Conservation (phyloP, 2,113 vertebrate genomes). For the Pseudorasbora parva region DNA sequence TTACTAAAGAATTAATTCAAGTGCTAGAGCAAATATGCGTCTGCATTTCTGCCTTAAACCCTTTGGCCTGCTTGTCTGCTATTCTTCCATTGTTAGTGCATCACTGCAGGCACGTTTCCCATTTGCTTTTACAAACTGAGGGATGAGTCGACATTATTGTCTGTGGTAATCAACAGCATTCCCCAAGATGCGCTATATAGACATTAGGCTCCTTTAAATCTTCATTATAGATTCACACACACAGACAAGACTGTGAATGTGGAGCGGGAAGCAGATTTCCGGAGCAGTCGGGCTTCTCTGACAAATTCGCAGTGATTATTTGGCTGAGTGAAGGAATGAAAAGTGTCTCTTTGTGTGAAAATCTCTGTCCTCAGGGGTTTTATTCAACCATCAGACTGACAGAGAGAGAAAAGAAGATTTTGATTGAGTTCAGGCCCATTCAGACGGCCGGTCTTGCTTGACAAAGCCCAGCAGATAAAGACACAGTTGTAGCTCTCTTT, state of each 20-base stretch:
- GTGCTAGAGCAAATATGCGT: not conserved
- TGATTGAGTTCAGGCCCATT: slow-evolving; percentile 38
- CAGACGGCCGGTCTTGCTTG: slow-evolving; percentile 18
- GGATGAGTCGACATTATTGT: not conserved
- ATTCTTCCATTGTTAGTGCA: not conserved
- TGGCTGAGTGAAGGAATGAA: slow-evolving; percentile 13
- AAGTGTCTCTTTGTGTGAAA: slow-evolving; percentile 32
- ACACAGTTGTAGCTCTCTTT: slow-evolving; percentile 38
- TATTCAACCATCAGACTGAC: slow-evolving; percentile 33
- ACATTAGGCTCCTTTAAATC: not conserved
- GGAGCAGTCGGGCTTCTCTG: slow-evolving; percentile 3
- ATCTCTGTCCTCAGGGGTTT: slow-evolving; percentile 30
- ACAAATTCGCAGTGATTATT: slow-evolving; percentile 17
- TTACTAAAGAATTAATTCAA: not conserved
- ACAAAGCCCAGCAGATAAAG: slow-evolving; percentile 33
- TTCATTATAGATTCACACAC: slow-evolving; percentile 1
- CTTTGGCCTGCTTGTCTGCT: too few relatives aligned
- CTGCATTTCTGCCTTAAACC: too few relatives aligned
- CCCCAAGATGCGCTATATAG: not conserved
- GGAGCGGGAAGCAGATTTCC: not conserved
- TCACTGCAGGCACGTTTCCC: not conserved
- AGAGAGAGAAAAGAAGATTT: slow-evolving; percentile 28
- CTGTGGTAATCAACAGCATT: not conserved
- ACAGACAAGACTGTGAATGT: not conserved
- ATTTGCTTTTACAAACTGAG: not conserved